These are phyloP conservation scores for Tetramorium bicarinatum DNA, from an alignment of 2,888 invertebrate genomes.

Conservation along the genomic window DNA sequence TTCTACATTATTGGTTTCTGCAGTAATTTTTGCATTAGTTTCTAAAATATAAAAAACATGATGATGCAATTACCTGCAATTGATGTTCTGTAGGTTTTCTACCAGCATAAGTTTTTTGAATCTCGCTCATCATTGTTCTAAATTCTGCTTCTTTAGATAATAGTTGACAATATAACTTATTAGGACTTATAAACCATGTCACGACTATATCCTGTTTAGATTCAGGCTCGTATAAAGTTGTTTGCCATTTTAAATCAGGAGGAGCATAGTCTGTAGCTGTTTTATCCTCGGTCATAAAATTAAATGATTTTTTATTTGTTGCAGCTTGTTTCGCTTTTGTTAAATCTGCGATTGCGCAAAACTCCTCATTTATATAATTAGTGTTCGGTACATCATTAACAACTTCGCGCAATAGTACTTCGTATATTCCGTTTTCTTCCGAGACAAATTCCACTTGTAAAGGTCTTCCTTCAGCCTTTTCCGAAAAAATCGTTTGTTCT, in stretches of 20 bases:
- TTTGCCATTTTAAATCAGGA: slow-evolving; percentile 87
- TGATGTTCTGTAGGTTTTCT: slow-evolving; percentile 76
- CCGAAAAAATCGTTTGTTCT: slow-evolving; percentile 73
- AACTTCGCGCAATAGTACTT: slow-evolving; percentile 77
- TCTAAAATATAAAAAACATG: slow-evolving; percentile 44
- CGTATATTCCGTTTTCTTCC: slow-evolving; percentile 75
- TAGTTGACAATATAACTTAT: slow-evolving; percentile 90
- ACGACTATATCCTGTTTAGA: slow-evolving; percentile 89
- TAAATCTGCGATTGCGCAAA: slow-evolving; percentile 75
- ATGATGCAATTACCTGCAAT: slow-evolving; percentile 75
- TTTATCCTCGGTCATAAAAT: slow-evolving; percentile 15
- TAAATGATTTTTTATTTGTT: slow-evolving; percentile 46
- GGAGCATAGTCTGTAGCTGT: slow-evolving; percentile 86
- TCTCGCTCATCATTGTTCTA: slow-evolving; percentile 90
- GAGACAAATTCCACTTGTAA: slow-evolving; percentile 82
- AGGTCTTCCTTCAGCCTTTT: slow-evolving; percentile 69
- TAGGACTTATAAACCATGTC: slow-evolving; percentile 92
- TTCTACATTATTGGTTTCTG: slow-evolving; percentile 46
- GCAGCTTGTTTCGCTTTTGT: slow-evolving; percentile 72
- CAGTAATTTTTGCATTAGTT: neutral
- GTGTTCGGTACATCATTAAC: slow-evolving; percentile 57
- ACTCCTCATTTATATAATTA: slow-evolving; percentile 79
- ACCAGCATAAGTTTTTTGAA: slow-evolving; percentile 90
- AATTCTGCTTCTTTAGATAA: slow-evolving; percentile 87
- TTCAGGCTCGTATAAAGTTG: slow-evolving; percentile 87